Evolutionary conservation across 1,140 invertebrate species (phyloP).

Genomic region (Drosophila obscura): DNA sequence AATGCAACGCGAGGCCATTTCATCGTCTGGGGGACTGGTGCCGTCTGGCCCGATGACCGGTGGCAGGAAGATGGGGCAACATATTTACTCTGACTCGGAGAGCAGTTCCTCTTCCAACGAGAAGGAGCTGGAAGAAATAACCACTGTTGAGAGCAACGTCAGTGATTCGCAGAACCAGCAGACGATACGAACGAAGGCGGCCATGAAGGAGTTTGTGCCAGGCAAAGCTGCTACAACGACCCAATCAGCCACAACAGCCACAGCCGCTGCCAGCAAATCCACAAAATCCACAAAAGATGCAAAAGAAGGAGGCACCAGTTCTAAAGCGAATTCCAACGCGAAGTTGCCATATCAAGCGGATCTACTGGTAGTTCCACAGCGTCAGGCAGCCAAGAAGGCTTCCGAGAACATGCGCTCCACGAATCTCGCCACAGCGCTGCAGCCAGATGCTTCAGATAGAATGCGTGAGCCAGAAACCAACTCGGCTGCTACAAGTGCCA

Average conservation of each 20-base stretch:
- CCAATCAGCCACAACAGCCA: constrained; percentile 32
- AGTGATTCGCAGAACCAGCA: constrained; percentile 89
- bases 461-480: constrained; percentile 50
- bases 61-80: constrained; percentile 58
- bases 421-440: constrained; percentile 72
- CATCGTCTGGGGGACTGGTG: constrained; percentile 86
- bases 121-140: constrained; percentile 54
- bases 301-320: constrained; percentile 12
- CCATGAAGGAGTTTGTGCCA: constrained; percentile 90
- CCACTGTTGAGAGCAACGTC: constrained; percentile 85
- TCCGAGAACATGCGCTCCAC: constrained; percentile 92
- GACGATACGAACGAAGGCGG: constrained; percentile 90
- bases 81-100: constrained; percentile 81
- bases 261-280: constrained; percentile 25
- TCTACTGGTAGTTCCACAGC: constrained; percentile 94
- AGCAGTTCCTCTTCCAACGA: constrained; percentile 41
- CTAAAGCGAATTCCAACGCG: constrained; percentile 38
- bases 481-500: constrained; percentile 16
- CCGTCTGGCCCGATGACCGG: constrained; percentile 41
- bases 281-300: constrained; percentile 47
- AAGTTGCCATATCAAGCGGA: constrained; percentile 86
- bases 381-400: constrained; percentile 95
- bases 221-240: constrained; percentile 54
- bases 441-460: constrained; percentile 52
- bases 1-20: background rate